Percentiles rank a stretch among this genome's conserved stretches.
These are phyloP conservation scores for Lepidurus arcticus DNA, from an alignment of 1,140 invertebrate species.

Conservation along the genomic window DNA sequence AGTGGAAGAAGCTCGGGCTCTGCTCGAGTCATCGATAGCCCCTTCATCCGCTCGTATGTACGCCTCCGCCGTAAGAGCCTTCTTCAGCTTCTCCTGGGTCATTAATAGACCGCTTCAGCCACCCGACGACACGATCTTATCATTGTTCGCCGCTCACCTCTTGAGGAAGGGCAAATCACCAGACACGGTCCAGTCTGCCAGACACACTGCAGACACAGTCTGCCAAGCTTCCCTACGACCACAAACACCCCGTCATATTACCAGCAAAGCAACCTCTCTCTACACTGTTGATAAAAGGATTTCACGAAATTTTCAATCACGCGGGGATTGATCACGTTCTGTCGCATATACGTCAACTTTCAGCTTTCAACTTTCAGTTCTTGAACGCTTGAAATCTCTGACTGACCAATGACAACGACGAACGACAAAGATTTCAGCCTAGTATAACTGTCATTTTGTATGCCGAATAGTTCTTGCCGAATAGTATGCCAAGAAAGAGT, in stretches of 20 bases:
- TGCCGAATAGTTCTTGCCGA: too few species aligned
- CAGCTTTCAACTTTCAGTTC: too few species aligned
- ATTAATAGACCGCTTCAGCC: not conserved
- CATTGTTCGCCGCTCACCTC: not conserved
- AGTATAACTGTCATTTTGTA: too few species aligned
- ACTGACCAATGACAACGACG: too few species aligned
- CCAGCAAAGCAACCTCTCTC: slow-evolving; percentile 14
- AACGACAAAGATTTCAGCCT: too few species aligned
- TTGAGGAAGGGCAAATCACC: not conserved
- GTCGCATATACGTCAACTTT: not conserved
- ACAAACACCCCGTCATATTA: not conserved
- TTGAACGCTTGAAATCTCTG: too few species aligned
- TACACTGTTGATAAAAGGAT: not conserved
- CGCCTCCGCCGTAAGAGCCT: not conserved
- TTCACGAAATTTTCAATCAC: not conserved
- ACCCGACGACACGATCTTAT: not conserved
- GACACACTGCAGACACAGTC: too few species aligned
- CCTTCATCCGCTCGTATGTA: not conserved
- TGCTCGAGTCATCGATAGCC: not conserved
- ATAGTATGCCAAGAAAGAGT: too few species aligned
- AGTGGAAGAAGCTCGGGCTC: not conserved
- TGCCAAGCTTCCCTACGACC: not conserved
- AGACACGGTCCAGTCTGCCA: not conserved
- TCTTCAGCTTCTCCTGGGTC: not conserved
- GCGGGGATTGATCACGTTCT: slow-evolving; percentile 25